These are phyloP conservation scores for Polyergus mexicanus DNA, from an alignment of 1,140 invertebrate species.

Conservation along the genomic window DNA sequence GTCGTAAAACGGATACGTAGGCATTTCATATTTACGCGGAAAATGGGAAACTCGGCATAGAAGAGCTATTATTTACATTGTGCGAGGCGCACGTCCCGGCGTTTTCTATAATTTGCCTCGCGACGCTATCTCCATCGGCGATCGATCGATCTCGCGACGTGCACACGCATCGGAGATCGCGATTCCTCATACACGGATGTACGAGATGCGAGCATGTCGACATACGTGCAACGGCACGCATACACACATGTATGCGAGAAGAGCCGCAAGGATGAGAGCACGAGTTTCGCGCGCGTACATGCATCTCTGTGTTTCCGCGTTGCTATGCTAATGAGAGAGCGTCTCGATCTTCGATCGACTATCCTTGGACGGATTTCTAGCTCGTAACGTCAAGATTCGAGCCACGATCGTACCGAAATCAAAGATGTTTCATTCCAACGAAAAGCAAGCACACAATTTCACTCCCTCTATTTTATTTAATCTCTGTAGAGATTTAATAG, in stretches of 20 bases:
- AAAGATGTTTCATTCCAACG: constrained; percentile 3
- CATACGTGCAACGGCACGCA: constrained; percentile 4
- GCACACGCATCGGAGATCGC: constrained; percentile 28
- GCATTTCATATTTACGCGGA: constrained; percentile 9
- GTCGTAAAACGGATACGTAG: too few relatives aligned
- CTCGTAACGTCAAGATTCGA: constrained; percentile 25
- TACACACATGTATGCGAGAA: constrained; percentile 6
- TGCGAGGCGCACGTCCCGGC: constrained; percentile 56
- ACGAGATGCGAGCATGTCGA: constrained; percentile 19
- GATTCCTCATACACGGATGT: constrained; percentile 57
- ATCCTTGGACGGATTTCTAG: constrained; percentile 67
- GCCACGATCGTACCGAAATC: constrained; percentile 33
- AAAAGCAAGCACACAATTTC: constrained; percentile 15
- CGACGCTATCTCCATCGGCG: constrained; percentile 63
- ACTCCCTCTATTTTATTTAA: not conserved
- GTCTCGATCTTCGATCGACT: constrained; percentile 61
- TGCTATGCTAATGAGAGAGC: constrained; percentile 79
- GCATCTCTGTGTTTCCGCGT: constrained; percentile 75
- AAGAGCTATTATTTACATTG: constrained; percentile 64
- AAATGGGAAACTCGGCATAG: constrained; percentile 25
- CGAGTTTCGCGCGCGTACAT: constrained; percentile 70
- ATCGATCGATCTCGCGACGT: constrained; percentile 63
- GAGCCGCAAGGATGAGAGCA: constrained; percentile 46
- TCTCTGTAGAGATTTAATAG: not conserved
- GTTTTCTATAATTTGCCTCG: constrained; percentile 65